Percentiles rank a stretch among this genome's conserved stretches.
Conservation (phyloP, 1,140 invertebrate species). For the Zaprionus taronus region DNA sequence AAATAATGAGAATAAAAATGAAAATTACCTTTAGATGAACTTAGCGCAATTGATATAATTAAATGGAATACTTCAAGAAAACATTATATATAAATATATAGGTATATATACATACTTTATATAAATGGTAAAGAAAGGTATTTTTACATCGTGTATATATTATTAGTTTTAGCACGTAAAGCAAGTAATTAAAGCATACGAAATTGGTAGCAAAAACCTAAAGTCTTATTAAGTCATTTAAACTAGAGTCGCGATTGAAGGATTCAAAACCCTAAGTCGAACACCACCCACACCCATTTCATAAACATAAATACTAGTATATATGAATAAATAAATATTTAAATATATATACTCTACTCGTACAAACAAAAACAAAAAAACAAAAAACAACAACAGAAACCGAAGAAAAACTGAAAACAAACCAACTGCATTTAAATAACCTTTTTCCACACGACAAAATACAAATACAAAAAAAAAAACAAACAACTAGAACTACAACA, state of each 20-base stretch:
- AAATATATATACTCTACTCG: slow-evolving; percentile 43
- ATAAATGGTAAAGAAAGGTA: slow-evolving; percentile 57
- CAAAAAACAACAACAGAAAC: slow-evolving; percentile 4
- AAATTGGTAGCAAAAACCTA: slow-evolving; percentile 65
- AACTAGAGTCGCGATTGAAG: slow-evolving; percentile 49
- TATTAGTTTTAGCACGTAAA: slow-evolving; percentile 83
- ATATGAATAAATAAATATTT: slow-evolving; percentile 39
- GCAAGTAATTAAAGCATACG: slow-evolving; percentile 55
- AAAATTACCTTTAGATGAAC: slow-evolving; percentile 83
- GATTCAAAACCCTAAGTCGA: slow-evolving; percentile 31
- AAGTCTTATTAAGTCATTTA: slow-evolving; percentile 69
- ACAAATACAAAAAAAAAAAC: neutral
- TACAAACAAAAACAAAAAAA: slow-evolving; percentile 24
- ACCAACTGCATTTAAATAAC: slow-evolving; percentile 56
- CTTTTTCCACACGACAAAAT: slow-evolving; percentile 51
- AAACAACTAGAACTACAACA: slow-evolving; percentile 9
- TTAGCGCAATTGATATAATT: slow-evolving; percentile 84
- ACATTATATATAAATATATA: slow-evolving; percentile 39
- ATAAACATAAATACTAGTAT: slow-evolving; percentile 31
- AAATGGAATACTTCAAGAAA: slow-evolving; percentile 59
- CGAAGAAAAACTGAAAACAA: slow-evolving; percentile 25
- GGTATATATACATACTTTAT: slow-evolving; percentile 44
- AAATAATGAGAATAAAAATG: slow-evolving; percentile 37
- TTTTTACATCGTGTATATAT: slow-evolving; percentile 83
- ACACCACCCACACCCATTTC: slow-evolving; percentile 43